Evolutionary conservation across 2,113 vertebrate genomes (phyloP), one percentile per base, ranked within the genome.

Genomic region (Mormoops blainvillei): DNA sequence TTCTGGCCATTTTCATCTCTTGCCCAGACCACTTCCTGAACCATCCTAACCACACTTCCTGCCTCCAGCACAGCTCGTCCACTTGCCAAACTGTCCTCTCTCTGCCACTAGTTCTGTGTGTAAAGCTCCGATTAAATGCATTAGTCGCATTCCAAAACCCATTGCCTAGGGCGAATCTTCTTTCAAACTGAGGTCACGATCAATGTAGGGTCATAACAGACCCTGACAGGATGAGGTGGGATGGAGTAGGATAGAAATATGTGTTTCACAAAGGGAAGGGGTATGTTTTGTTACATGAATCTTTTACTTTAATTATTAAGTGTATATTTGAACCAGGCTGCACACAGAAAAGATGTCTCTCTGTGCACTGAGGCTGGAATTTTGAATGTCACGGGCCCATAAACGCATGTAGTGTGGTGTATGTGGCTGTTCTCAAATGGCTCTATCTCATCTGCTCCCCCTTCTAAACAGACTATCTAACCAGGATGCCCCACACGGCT

Each of bases 361-460:
- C 41, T 70, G 54, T 7, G 76, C 4, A 1, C 18, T 48, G 20
- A 41, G 86, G n/a, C 22, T 15, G n/a, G 90, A 87, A 43, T 70
- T 5, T 24, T 12, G 26, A 28, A 4, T 1, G 10, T 61, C 58
- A 28, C 58, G 61, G 61, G 61, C 61, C 61, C 14, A 0, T 15
- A 54, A 19, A 15, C 54, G 20, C 61, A 5, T n/a, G 36, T 2
- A 11, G 0, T 5, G 11, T 4, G n/a, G 26, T 5, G 52, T 48
- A 1, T 4, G 3, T 5, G 10, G 11, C 8, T 16, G 36, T 43
- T 24, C 4, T 10, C 9, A 22, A 16, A 0, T 1, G 50, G 26
- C 22, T 26, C 48, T 19, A 22, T 33, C 58, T 31, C 54, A 1
- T 28, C 24, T 26, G 16, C 11, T 48, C 20, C 14, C 5, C 28